These are phyloP conservation scores for Ibidorhyncha struthersii DNA, from an alignment of 2,113 vertebrate species.

Conservation along the genomic window DNA sequence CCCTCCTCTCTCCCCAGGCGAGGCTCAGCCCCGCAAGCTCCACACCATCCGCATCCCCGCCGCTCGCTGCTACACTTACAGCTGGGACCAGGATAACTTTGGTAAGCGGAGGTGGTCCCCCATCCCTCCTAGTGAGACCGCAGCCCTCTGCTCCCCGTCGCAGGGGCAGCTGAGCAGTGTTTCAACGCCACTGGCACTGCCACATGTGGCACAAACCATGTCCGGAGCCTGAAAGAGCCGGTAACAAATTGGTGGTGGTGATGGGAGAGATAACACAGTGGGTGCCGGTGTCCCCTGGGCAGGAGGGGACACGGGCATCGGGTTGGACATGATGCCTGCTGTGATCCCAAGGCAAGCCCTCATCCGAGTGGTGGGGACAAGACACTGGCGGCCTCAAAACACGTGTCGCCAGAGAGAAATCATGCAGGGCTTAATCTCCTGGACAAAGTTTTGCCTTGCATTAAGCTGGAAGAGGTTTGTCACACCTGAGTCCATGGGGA, in stretches of 20 bases:
- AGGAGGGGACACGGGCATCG: not conserved
- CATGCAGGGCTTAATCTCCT: not conserved
- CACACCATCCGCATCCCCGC: constrained; percentile 85
- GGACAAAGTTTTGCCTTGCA: not conserved
- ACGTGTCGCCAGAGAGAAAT: not conserved
- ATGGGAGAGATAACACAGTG: not conserved
- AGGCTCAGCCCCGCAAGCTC: constrained; percentile 72
- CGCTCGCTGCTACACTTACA: constrained; percentile 87
- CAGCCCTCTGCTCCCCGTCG: not conserved
- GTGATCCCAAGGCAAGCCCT: not conserved
- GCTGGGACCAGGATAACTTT: constrained; percentile 95
- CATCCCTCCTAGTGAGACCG: fast-evolving
- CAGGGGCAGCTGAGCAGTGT: not conserved
- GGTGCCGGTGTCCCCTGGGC: not conserved
- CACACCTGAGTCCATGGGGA: fast-evolving
- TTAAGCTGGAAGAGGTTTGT: not conserved
- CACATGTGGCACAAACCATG: not conserved
- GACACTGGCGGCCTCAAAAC: not conserved
- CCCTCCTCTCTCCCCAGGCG: constrained; percentile 30
- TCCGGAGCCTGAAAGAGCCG: not conserved
- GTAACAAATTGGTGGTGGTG: not conserved
- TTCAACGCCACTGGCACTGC: not conserved
- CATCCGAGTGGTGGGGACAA: fast-evolving
- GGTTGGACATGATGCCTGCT: not conserved
- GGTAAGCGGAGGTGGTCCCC: constrained; percentile 76